Percentiles rank a stretch among this genome's conserved stretches.
Evolutionary conservation across 2,113 vertebrate genomes (phyloP).

Genomic region (human (Homo sapiens)): DNA sequence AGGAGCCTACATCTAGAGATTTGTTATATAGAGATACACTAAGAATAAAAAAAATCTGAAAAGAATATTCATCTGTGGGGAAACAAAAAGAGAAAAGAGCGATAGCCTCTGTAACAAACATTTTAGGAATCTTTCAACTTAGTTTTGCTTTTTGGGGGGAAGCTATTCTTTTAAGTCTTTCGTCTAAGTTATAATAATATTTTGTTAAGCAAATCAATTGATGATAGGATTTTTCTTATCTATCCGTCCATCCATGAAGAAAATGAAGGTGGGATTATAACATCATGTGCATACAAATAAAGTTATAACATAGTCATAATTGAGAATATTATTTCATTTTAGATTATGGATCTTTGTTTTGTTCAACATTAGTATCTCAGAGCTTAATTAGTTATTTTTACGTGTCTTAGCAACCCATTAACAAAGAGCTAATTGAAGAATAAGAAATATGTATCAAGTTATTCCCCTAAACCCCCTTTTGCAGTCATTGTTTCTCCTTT

Average conservation of each 20-base stretch:
- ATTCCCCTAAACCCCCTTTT: slow-evolving; percentile 73
- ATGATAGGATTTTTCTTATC: neutral
- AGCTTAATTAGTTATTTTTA: neutral
- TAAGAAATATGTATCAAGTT: slow-evolving; percentile 73
- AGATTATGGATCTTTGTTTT: slow-evolving; percentile 6
- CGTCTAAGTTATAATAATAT: neutral
- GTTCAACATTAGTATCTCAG: neutral
- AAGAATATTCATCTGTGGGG: neutral
- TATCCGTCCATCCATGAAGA: neutral
- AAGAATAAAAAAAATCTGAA: neutral
- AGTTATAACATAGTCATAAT: neutral
- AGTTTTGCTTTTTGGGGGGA: neutral
- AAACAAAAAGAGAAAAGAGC: neutral
- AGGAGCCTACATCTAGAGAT: neutral
- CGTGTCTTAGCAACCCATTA: slow-evolving; percentile 68
- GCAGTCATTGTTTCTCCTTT: slow-evolving; percentile 82
- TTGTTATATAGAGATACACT: neutral
- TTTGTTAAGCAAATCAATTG: neutral
- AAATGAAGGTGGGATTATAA: neutral
- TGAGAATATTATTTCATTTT: slow-evolving; percentile 19
- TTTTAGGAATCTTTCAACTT: neutral
- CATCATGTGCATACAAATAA: neutral
- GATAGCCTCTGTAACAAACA: neutral
- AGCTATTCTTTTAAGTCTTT: neutral
- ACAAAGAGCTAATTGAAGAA: slow-evolving; percentile 81